Evolutionary conservation across 2,113 vertebrate species (phyloP).

Genomic region (Murina feae): DNA sequence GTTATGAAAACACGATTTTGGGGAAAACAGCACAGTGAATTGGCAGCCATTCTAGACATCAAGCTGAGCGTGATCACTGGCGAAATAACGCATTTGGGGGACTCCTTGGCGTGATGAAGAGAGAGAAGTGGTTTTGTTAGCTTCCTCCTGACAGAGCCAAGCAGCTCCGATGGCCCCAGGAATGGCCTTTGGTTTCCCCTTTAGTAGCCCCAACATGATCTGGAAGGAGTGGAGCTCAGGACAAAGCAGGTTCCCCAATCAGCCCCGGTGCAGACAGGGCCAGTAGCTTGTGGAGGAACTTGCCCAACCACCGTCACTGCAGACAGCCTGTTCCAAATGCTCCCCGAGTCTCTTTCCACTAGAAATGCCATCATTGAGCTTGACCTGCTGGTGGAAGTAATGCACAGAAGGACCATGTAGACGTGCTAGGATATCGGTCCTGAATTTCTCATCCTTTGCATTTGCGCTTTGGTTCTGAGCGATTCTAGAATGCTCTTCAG

Average conservation of each 20-base stretch:
- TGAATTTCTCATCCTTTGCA: neutral
- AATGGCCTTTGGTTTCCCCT: neutral
- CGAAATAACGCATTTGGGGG: neutral
- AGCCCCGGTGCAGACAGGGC: neutral
- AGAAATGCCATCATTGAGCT: neutral
- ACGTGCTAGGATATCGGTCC: neutral
- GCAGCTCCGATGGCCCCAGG: neutral
- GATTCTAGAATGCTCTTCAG: neutral
- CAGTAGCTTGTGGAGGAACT: neutral
- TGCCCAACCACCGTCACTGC: neutral
- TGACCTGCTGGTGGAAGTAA: neutral
- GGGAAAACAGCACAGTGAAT: neutral
- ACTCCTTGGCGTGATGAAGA: neutral
- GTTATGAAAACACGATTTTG: neutral
- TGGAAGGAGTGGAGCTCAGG: neutral
- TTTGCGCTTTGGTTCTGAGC: neutral
- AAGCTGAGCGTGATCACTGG: neutral
- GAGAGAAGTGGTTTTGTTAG: neutral
- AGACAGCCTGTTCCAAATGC: neutral
- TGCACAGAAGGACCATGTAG: accelerated
- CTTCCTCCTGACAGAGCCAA: neutral
- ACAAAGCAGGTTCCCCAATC: neutral
- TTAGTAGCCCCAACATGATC: neutral
- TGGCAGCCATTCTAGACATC: neutral
- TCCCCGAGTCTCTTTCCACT: neutral